Evolutionary conservation across 2,888 invertebrate species (phyloP).

Genomic region (Conistra vaccinii): DNA sequence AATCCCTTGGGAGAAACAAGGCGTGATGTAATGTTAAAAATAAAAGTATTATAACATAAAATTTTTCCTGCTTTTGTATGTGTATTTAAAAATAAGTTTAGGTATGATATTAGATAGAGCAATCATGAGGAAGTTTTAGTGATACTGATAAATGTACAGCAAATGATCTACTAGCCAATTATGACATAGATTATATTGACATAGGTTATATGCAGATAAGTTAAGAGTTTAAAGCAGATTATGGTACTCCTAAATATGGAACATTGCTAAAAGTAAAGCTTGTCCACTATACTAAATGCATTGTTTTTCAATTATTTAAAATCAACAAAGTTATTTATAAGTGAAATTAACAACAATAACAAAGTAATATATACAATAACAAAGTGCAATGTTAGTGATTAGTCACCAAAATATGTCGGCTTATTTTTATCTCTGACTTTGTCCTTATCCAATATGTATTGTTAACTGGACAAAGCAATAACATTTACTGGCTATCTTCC

Average conservation of each 20-base stretch:
- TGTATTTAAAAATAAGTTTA: not conserved
- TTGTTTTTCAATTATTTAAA: not conserved
- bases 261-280: not conserved
- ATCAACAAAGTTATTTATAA: not conserved
- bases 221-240: not conserved
- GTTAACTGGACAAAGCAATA: slow-evolving; percentile 10
- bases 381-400: slow-evolving; percentile 16
- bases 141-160: not conserved
- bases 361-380: slow-evolving; percentile 6
- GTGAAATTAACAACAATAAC: not conserved
- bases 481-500: slow-evolving; percentile 5
- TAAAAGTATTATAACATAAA: not conserved
- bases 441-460: slow-evolving; percentile 13
- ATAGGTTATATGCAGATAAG: no score
- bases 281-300: not conserved
- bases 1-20: no score
- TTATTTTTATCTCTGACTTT: slow-evolving; percentile 17
- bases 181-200: no score
- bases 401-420: not conserved
- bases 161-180: not conserved
- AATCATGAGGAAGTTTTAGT: not conserved
- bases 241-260: not conserved
- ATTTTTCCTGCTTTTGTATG: not conserved
- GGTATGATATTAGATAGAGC: not conserved
- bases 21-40: no score